phyloP scores from a whole-genome alignment of 2,797 vertebrate species.

The Melanotaenia boesemani region DNA sequence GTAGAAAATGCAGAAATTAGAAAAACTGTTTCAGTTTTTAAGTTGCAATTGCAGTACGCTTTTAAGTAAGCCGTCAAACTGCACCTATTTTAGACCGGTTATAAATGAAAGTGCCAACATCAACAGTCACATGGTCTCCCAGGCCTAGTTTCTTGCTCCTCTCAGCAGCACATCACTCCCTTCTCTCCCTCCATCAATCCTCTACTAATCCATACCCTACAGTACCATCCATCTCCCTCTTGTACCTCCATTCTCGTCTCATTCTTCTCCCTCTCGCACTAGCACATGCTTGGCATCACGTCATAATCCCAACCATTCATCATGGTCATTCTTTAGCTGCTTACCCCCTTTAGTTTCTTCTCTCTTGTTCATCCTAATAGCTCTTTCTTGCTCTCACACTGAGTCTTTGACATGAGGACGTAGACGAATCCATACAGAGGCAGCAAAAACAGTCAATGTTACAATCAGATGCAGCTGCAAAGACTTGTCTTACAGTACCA shows the following conservation, averaged over 20 bases:
- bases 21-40: background rate
- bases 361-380: constrained; percentile 16
- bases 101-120: constrained; percentile 23
- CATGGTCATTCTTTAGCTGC: constrained; percentile 30
- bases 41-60: background rate
- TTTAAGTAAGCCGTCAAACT: constrained; percentile 31
- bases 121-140: constrained; percentile 1
- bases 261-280: constrained; percentile 46
- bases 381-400: constrained; percentile 15
- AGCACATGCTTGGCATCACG: constrained; percentile 37
- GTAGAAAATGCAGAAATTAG: background rate
- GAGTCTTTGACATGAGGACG: constrained; percentile 9
- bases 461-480: background rate
- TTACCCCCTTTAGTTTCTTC: constrained; percentile 15
- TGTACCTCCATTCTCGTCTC: constrained; percentile 39
- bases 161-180: constrained; percentile 16
- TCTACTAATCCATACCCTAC: constrained; percentile 51
- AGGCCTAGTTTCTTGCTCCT: constrained; percentile 26
- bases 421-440: background rate
- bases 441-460: constrained; percentile 8
- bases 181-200: constrained; percentile 37
- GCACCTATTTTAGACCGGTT: constrained; percentile 7
- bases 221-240: constrained; percentile 19
- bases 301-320: constrained; percentile 57
- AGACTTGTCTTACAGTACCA: background rate